These are phyloP conservation scores for Heliopora coerulea DNA, from an alignment of 92 coral and sea anemone species.

Conservation along the genomic window DNA sequence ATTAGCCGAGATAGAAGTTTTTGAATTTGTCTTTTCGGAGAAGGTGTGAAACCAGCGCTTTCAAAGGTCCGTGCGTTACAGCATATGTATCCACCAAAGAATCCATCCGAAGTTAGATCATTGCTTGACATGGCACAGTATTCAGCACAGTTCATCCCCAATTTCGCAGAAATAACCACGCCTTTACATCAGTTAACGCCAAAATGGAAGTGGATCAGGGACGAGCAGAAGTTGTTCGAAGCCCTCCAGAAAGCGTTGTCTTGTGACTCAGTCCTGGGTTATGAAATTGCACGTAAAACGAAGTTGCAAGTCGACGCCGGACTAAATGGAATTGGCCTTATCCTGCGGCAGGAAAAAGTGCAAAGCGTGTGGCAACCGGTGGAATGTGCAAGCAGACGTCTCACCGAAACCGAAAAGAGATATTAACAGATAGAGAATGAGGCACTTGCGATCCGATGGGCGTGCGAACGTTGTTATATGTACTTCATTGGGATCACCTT, in stretches of 20 bases:
- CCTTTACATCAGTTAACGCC: slow-evolving; percentile 52
- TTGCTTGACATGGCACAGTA: slow-evolving; percentile 41
- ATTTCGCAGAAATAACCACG: slow-evolving; percentile 54
- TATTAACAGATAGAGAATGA: slow-evolving; percentile 59
- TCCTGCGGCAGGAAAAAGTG: slow-evolving; percentile 49
- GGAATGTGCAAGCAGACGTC: slow-evolving; percentile 61
- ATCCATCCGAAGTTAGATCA: slow-evolving; percentile 41
- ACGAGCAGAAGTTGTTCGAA: slow-evolving; percentile 52
- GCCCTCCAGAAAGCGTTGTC: slow-evolving; percentile 56
- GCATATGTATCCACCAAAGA: slow-evolving; percentile 45
- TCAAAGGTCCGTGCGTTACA: slow-evolving; percentile 48
- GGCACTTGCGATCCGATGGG: slow-evolving; percentile 69
- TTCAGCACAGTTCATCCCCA: slow-evolving; percentile 35
- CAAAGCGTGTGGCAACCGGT: no score
- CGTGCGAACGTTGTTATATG: slow-evolving; percentile 55
- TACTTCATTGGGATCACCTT: slow-evolving; percentile 60
- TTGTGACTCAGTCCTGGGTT: slow-evolving; percentile 53
- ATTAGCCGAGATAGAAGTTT: slow-evolving; percentile 38
- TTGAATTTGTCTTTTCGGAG: slow-evolving; percentile 32
- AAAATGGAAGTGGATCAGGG: slow-evolving; percentile 66
- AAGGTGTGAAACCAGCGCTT: slow-evolving; percentile 35
- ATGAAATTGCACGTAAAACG: slow-evolving; percentile 50
- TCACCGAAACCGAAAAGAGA: slow-evolving; percentile 52
- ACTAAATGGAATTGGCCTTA: slow-evolving; percentile 48
- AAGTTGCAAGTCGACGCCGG: slow-evolving; percentile 59